Evolutionary conservation across 2,797 vertebrate species (phyloP), one percentile per base, ranked within the genome.

Genomic region (Typhlichthys subterraneus): DNA sequence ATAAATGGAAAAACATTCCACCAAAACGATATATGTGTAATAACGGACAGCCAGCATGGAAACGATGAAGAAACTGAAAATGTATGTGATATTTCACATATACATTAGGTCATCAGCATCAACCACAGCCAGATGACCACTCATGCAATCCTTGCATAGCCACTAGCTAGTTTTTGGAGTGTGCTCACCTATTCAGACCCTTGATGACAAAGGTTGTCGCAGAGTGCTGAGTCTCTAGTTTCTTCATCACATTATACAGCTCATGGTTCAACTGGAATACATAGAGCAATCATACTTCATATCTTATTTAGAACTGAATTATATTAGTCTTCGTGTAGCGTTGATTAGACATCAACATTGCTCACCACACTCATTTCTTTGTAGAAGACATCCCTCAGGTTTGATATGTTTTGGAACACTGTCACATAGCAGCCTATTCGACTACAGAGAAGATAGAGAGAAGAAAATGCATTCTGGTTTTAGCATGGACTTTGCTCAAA

Each of bases 331-430:
- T 5, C 3, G 23, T 29, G 23, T 29, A 29, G 23, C 23, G 57
- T 45, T 5, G 3, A 15, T 10, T 29, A 29, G 23, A 4, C 2
- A 3, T 5, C 9, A 23, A 42, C 6, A 3, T 4, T 17, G 72
- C 88, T 88, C 85, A 98, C 97, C 94, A 93, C 93, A 62, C 96
- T 98, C 96, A 98, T 98, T 82, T 99, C 97, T 74, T 96, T 95
- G 75, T 95, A 98, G 88, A 99, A 98, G 83, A 97, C 93, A 0
- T 99, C 97, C 12, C 94, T 92, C 75, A 98, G 85, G 86, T 97
- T 98, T 29, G 97, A 97, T 73, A 96, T 90, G 88, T 97, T 99
- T 84, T 98, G 95, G 84, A 97, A 97, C 72, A 98, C 92, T 0
- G 94, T 96, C 77, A 97, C 89, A 0, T 99, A 99, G 84, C 96